Base-by-base conservation (phyloP, 2,888 invertebrate genomes). In the Aleiodes leptofemur region DNA sequence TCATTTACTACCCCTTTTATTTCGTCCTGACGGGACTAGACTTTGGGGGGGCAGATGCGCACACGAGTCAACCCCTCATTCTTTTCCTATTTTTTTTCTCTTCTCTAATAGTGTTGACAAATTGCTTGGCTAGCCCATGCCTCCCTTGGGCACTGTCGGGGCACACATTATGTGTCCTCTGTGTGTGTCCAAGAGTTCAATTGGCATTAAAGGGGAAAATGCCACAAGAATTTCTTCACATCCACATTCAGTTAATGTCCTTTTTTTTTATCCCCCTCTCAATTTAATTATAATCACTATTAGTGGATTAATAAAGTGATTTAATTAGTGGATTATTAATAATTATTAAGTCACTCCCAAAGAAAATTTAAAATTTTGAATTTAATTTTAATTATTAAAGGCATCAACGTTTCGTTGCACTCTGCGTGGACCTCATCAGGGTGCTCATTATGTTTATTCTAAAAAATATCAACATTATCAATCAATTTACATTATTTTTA, bases 1-100 rank as follows among this genome's bases (percentile, higher is more conserved):
- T 88, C 86, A 87, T 88, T 87, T 86, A 86, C 86, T 85, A 86
- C 86, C 89, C 89, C 86, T 70, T 88, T 89, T 88, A 87, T 88
- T 86, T 85, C 79, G 81, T 77, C 74, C 34, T 77, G 73, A 69
- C 34, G 34, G 34, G 34, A 4, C 5, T 31, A 31, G 78, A 80
- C 80, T 79, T n/a, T n/a, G 23, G 23, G 74, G 68, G 76, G 87
- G 87, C 89, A 89, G 89, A 89, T 89, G 89, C 86, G 87, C 82
- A 79, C 83, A 59, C 34, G 82, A 87, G 86, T 87, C 87, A 87
- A 87, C 87, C 88, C 68, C 88, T 87, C 87, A 82, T 83, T 83
- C 79, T 80, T 76, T 23, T 23, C 23, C 23, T 23, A 23, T 23
- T 64, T 68, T 68, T 68, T 68, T 68, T 68, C 31, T n/a, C 31